These are phyloP conservation scores for Ligdia adustata DNA, from an alignment of 2,888 invertebrate species.

Conservation along the genomic window DNA sequence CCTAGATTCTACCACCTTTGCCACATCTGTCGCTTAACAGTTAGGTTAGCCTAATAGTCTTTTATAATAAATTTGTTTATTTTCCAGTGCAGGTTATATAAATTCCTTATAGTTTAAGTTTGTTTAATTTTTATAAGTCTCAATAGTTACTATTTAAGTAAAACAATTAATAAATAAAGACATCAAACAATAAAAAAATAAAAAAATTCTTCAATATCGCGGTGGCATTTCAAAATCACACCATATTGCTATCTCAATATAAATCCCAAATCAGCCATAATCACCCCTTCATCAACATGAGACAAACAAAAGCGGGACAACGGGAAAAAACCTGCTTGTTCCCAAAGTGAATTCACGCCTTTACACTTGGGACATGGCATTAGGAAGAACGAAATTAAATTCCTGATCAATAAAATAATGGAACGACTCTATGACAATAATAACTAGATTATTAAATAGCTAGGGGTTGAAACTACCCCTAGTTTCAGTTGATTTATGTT, in stretches of 20 bases:
- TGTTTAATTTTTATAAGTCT: too few relatives aligned
- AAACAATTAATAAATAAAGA: not conserved
- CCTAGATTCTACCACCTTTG: too few relatives aligned
- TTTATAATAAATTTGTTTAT: too few relatives aligned
- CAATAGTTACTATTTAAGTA: not conserved
- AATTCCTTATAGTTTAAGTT: too few relatives aligned
- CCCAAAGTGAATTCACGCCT: conserved; percentile 30
- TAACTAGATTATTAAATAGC: conserved; percentile 22
- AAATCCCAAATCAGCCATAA: conserved; percentile 65
- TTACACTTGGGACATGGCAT: conserved; percentile 52
- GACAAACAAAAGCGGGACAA: conserved; percentile 49
- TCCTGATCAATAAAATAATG: conserved; percentile 70
- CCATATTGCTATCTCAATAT: conserved; percentile 50
- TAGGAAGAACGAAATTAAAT: conserved; percentile 65
- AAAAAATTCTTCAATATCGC: too few relatives aligned
- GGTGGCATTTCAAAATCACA: too few relatives aligned
- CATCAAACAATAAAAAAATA: too few relatives aligned
- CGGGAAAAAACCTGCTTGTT: conserved; percentile 31
- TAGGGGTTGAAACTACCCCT: conserved; percentile 19
- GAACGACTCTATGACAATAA: conserved; percentile 62
- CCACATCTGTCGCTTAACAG: too few relatives aligned
- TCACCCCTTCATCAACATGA: conserved; percentile 35
- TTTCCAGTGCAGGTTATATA: too few relatives aligned
- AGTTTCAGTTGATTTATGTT: conserved; percentile 30
- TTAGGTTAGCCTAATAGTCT: too few relatives aligned